Evolutionary conservation across 2,888 invertebrate species (phyloP).

Genomic region (Xanthia togata): DNA sequence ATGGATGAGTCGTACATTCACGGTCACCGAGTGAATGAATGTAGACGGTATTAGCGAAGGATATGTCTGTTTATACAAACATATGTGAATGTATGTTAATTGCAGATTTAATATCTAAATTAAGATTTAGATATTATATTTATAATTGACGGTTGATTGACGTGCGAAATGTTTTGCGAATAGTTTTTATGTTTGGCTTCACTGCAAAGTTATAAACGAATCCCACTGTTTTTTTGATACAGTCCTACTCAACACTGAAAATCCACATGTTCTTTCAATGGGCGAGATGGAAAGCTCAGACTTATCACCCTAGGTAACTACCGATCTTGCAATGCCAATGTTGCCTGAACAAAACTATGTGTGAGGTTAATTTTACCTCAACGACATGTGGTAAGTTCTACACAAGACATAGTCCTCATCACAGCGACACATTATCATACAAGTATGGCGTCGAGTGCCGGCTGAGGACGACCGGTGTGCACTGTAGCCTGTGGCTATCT

Average conservation of each 20-base stretch:
- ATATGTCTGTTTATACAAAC: conserved; percentile 31
- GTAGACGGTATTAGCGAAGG: conserved; percentile 36
- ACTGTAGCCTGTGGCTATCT: background rate
- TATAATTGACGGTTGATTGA: background rate
- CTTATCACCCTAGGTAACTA: too few species aligned
- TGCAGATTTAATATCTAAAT: conserved; percentile 8
- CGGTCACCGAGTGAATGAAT: conserved; percentile 48
- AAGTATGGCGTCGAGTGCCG: conserved; percentile 16
- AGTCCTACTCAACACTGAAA: too few species aligned
- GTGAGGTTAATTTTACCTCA: background rate
- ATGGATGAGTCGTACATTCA: conserved; percentile 54
- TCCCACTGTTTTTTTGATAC: too few species aligned
- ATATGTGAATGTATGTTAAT: conserved; percentile 29
- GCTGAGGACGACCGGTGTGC: conserved; percentile 45
- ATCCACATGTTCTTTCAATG: too few species aligned
- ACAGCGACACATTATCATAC: conserved; percentile 30
- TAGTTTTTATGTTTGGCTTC: too few species aligned
- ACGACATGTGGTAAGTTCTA: background rate
- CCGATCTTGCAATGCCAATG: too few species aligned
- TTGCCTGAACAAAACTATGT: too few species aligned
- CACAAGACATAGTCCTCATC: conserved; percentile 6
- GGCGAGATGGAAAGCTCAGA: too few species aligned
- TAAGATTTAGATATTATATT: background rate
- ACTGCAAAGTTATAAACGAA: too few species aligned
- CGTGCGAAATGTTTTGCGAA: background rate